Evolutionary conservation across 2,113 vertebrate genomes (phyloP).

Genomic region (Oophaga pumilio): DNA sequence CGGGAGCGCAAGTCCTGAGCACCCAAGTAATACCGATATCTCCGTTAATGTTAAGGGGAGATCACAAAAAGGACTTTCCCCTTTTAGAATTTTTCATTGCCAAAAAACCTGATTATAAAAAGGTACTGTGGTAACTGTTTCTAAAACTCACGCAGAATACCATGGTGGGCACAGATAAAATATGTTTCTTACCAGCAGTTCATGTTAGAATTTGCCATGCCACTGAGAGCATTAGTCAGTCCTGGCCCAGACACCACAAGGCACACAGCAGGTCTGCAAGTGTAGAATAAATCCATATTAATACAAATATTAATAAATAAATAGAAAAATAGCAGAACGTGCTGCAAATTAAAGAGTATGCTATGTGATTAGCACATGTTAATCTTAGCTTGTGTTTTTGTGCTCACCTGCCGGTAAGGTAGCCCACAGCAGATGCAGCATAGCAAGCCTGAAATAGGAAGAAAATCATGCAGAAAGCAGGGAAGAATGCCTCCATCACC

Average conservation of each 20-base stretch:
- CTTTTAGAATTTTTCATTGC: too few species aligned
- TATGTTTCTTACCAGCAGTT: conserved; percentile 87
- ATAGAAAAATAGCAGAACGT: background rate
- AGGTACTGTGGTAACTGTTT: background rate
- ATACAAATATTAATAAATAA: background rate
- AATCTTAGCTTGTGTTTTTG: background rate
- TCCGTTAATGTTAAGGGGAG: too few species aligned
- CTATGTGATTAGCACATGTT: background rate
- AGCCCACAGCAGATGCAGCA: conserved; percentile 91
- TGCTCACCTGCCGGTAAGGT: conserved; percentile 88
- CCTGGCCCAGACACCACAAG: conserved; percentile 95
- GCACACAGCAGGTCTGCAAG: conserved; percentile 85
- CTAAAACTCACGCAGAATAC: background rate
- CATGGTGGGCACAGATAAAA: background rate
- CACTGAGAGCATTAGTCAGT: conserved; percentile 87
- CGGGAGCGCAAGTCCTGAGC: too few species aligned
- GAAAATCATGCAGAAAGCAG: background rate
- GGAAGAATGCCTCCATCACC: background rate
- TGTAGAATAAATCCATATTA: background rate
- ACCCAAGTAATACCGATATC: too few species aligned
- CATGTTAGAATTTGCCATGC: conserved; percentile 93
- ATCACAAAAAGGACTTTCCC: too few species aligned
- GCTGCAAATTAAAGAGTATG: conserved; percentile 7
- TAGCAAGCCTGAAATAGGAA: conserved; percentile 83
- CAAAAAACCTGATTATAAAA: too few species aligned